Evolutionary conservation across 2,888 invertebrate species (phyloP), one percentile per base, ranked within the genome.

Genomic region (Drosophila prostipennis): DNA sequence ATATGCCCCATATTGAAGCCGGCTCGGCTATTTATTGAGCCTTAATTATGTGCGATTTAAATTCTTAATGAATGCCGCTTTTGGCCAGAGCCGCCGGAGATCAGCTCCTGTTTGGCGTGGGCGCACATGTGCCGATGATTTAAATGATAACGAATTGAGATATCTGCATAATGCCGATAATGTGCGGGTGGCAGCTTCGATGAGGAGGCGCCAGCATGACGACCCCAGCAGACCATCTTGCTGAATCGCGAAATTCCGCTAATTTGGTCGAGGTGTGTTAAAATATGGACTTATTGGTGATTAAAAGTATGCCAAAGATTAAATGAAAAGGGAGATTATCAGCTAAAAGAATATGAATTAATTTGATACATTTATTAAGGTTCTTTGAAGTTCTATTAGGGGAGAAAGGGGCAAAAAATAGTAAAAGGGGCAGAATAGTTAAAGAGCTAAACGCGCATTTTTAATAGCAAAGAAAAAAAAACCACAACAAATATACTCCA

Each of bases 21-120:
- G 77, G 57, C 72, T 63, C 53, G 69, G 77, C 77, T 64, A 88
- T 83, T 83, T 89, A 77, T 89, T 80, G 87, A 76, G 85, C 56
- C 80, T 83, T 80, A 84, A 84, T 89, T 89, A 87, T 89, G 72
- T 73, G 74, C 75, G 75, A 74, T 89, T 89, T 84, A 77, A 82
- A 87, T 84, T 87, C 85, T 80, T 84, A 84, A 84, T 84, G 82
- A 82, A 82, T 78, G 78, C 87, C 78, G 65, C 76, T 58, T 85
- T 87, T 65, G 76, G 73, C 53, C 65, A 69, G 53, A 32, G 40
- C 57, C 57, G 57, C 32, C 39, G 57, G n/a, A 29, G 19, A 57
- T 40, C 53, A 14, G 34, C 32, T n/a, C 43, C 32, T 34, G 37
- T 42, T 26, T 29, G 39, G 11, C 45, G 63, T 77, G 69, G 80